Evolutionary conservation across 2,113 vertebrate species (phyloP).

Genomic region (Cyanoramphus novaezelandiae): DNA sequence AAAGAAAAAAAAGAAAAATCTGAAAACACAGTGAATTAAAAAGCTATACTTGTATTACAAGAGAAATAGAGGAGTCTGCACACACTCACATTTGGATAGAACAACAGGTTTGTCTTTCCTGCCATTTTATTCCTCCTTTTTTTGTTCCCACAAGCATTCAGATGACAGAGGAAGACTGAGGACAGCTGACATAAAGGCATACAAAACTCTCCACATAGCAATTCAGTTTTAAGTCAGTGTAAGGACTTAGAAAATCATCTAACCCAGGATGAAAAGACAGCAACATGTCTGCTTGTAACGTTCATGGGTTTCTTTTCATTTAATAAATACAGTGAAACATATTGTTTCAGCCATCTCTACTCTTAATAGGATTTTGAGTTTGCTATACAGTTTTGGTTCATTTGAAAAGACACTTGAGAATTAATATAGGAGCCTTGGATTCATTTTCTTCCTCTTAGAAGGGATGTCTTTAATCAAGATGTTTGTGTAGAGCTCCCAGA

Average conservation of each 20-base stretch:
- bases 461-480: not conserved
- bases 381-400: not conserved
- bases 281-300: not conserved
- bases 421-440: not conserved
- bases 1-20: constrained; percentile 4
- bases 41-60: constrained; percentile 60
- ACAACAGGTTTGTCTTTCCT: not conserved
- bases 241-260: not conserved
- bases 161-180: not conserved
- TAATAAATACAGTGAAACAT: not conserved
- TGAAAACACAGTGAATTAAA: constrained; percentile 73
- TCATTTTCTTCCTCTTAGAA: not conserved
- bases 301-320: not conserved
- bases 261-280: not conserved
- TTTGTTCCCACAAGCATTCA: not conserved
- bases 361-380: not conserved
- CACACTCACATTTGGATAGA: not conserved
- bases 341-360: not conserved
- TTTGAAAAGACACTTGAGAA: not conserved
- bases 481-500: not conserved
- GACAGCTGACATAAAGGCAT: not conserved
- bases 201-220: not conserved
- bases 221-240: not conserved
- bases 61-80: not conserved
- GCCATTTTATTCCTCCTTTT: not conserved